Evolutionary conservation across 2,113 vertebrate species (phyloP).

Genomic region (Guaruba guarouba): DNA sequence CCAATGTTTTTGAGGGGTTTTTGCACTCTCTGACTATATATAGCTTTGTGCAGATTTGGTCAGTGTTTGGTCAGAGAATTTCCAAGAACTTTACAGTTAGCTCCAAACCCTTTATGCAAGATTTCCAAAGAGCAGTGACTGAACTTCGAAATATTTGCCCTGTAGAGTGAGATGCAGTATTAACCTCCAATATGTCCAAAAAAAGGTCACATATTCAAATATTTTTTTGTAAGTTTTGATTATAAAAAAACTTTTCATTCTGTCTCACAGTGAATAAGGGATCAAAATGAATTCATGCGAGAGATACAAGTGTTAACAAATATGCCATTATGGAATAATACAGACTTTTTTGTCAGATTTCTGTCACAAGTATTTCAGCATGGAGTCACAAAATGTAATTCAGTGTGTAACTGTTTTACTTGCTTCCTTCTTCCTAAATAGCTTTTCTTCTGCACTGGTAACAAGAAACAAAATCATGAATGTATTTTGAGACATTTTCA

Average conservation of each 20-base stretch:
- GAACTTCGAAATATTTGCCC: not conserved
- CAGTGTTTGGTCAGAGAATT: not conserved
- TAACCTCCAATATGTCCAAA: not conserved
- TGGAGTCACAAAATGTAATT: not conserved
- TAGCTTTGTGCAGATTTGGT: not conserved
- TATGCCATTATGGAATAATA: not conserved
- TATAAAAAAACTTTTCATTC: not conserved
- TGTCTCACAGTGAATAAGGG: not conserved
- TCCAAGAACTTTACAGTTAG: not conserved
- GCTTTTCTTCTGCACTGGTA: not conserved
- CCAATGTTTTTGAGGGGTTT: not conserved
- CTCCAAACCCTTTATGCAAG: not conserved
- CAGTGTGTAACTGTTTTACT: not conserved
- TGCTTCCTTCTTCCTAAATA: not conserved
- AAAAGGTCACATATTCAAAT: not conserved
- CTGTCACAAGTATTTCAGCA: not conserved
- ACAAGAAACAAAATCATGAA: not conserved
- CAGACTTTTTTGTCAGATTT: not conserved
- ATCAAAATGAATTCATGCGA: not conserved
- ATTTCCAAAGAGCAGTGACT: not conserved
- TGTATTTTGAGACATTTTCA: not conserved
- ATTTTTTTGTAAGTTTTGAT: not conserved
- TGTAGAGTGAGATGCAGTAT: not conserved
- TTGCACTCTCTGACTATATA: not conserved
- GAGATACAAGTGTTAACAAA: not conserved